Evolutionary conservation across 2,113 vertebrate species (phyloP), one percentile per base, ranked within the genome.

Genomic region (Leuciscus idus): DNA sequence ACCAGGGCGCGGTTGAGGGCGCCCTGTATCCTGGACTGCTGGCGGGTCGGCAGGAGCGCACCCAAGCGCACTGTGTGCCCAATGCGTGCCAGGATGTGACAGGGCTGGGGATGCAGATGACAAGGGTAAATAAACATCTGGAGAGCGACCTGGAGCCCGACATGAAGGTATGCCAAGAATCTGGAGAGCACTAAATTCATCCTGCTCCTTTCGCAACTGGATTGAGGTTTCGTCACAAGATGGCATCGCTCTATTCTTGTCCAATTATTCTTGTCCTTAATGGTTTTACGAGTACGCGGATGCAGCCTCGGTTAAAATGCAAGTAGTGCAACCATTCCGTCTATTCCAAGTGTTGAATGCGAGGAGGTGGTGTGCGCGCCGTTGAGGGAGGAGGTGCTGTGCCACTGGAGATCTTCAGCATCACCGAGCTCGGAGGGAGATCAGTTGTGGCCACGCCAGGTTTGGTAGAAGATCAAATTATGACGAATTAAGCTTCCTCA

Each of bases 11-110:
- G 94, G 94, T 94, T 95, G 75, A 96, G 94, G 87, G 95, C 93
- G 90, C 95, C 92, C 91, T 95, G 95, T 91, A 93, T 94, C 92
- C 95, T 92, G 79, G 93, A 93, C 80, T 94, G 94, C 91, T 95
- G 91, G 26, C 90, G 89, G 91, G 92, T 92, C 84, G 97, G 97
- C 91, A 97, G 89, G 43, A 97, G 94, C 86, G 92, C 95, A 19
- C 95, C 96, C 92, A 97, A 93, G 90, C 96, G 96, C 92, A 96
- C 93, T 1, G 95, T 94, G 93, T 95, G 94, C 90, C 95, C 96
- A n/a, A 94, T 93, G 87, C 93, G 94, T 80, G 93, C 92, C 85
- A 94, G 94, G 89, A 95, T 92, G 90, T 95, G 95, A 90, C 97
- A 97, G 2, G 95, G 95, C 90, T 96, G 94, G 2, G 95, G 94